Percentiles rank a stretch among this genome's conserved stretches.
Evolutionary conservation across 2,113 vertebrate genomes (phyloP).

Genomic region (Aphyosemion australe): DNA sequence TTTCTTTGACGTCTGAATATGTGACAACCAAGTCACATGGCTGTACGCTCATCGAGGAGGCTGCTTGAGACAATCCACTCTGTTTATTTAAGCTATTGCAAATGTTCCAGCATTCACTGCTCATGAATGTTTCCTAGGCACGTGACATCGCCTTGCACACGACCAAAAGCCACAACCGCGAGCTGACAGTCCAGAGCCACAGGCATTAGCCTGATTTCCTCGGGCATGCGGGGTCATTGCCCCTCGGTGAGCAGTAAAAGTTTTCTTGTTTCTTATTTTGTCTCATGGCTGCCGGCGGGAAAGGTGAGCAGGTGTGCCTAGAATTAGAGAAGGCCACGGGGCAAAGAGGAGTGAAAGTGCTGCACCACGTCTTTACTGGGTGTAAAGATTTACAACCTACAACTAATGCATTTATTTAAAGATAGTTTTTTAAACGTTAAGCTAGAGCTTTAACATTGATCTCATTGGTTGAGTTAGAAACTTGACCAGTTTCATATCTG

Average conservation of each 20-base stretch:
- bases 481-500: too few relatives aligned
- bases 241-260: constrained; percentile 8
- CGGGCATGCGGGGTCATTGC: constrained; percentile 33
- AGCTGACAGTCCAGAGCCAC: constrained; percentile 13
- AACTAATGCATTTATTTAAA: too few relatives aligned
- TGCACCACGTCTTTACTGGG: constrained; percentile 39
- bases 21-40: constrained; percentile 41
- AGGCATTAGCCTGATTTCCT: constrained; percentile 20
- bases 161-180: constrained; percentile 30
- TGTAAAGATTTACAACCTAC: constrained; percentile 38
- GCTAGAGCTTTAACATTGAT: too few relatives aligned
- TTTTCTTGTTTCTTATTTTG: constrained; percentile 5
- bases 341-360: constrained; percentile 33
- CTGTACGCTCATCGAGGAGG: neutral
- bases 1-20: constrained; percentile 22
- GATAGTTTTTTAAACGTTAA: too few relatives aligned
- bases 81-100: constrained; percentile 50
- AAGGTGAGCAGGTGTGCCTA: constrained; percentile 49
- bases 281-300: constrained; percentile 18
- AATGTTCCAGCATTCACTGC: constrained; percentile 34
- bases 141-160: constrained; percentile 39
- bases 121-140: constrained; percentile 56
- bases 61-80: constrained; percentile 11
- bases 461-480: too few relatives aligned
- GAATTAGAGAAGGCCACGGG: constrained; percentile 29